phyloP scores from a whole-genome alignment of 2,113 vertebrate genomes.

The Dasyurus viverrinus region DNA sequence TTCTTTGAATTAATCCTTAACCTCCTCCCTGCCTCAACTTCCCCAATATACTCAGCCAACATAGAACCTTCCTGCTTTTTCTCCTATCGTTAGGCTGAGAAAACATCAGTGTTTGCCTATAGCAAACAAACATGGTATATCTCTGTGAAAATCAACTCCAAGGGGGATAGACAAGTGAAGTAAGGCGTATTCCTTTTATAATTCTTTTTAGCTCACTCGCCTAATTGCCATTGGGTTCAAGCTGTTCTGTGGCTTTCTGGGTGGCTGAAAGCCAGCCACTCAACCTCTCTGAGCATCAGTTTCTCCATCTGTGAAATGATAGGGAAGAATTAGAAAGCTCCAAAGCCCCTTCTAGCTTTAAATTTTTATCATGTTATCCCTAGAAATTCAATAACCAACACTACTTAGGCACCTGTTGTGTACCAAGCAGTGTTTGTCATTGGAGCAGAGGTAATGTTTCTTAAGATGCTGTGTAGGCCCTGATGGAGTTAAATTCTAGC shows the following conservation, averaged over 20 bases:
- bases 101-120: slow-evolving; percentile 45
- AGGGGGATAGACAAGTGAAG: slow-evolving; percentile 30
- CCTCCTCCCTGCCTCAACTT: background rate
- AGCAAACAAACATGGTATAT: slow-evolving; percentile 41
- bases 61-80: slow-evolving; percentile 46
- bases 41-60: background rate
- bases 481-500: background rate
- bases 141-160: slow-evolving; percentile 58
- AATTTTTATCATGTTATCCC: background rate
- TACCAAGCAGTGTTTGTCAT: background rate
- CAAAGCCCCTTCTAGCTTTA: background rate
- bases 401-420: background rate
- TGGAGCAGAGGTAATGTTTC: background rate
- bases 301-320: slow-evolving; percentile 9
- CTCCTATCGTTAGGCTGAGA: slow-evolving; percentile 22
- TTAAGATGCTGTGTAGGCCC: background rate
- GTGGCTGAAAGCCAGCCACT: background rate
- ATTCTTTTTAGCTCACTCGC: slow-evolving; percentile 32
- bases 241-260: background rate
- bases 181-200: background rate
- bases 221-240: slow-evolving; percentile 52
- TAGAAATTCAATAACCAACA: background rate
- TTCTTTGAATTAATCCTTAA: background rate
- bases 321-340: background rate
- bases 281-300: slow-evolving; percentile 10